Evolutionary conservation across 2,113 vertebrate genomes (phyloP), one percentile per base, ranked within the genome.

Genomic region (Psittacula cyanocephala): DNA sequence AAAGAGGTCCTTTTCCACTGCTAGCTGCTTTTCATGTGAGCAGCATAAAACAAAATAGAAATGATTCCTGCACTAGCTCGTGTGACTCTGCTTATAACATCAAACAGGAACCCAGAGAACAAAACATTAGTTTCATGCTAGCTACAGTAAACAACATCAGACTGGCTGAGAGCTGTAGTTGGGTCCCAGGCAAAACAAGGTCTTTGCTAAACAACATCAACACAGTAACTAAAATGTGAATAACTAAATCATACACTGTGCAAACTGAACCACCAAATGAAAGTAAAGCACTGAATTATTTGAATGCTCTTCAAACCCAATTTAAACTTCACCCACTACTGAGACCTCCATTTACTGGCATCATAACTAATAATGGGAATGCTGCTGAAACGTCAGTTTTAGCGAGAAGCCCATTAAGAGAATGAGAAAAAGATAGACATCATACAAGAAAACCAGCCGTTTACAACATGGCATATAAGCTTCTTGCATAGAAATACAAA

Each of bases 281-380:
- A 97, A 97, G 86, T 83, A 95, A 95, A 95, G 50, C 25, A 0
- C 71, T 95, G 92, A 94, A 95, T 96, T 95, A 97, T 97, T 88
- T 95, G 95, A 97, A 96, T 81, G 78, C 68, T 96, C 78, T 95
- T 97, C 94, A 95, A 94, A 97, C 91, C 89, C 62, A 91, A 95
- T 97, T 97, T 97, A 96, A 97, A 97, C 97, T 96, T 97, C 86
- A 93, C 78, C 93, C 94, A 86, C 96, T 95, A 96, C 95, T 89
- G 95, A 97, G 96, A 96, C 94, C 86, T 95, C 88, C 76, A 88
- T 96, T 96, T 97, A 82, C 91, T 87, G 83, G 89, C 96, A 95
- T 96, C 95, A 95, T 97, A 96, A 97, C 96, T 97, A 97, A 97
- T 97, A 96, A 97, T 86, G 91, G 83, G 80, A 96, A 96, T 95